Evolutionary conservation across 2,888 invertebrate genomes (phyloP).

Genomic region (Cerceris ruficornis): DNA sequence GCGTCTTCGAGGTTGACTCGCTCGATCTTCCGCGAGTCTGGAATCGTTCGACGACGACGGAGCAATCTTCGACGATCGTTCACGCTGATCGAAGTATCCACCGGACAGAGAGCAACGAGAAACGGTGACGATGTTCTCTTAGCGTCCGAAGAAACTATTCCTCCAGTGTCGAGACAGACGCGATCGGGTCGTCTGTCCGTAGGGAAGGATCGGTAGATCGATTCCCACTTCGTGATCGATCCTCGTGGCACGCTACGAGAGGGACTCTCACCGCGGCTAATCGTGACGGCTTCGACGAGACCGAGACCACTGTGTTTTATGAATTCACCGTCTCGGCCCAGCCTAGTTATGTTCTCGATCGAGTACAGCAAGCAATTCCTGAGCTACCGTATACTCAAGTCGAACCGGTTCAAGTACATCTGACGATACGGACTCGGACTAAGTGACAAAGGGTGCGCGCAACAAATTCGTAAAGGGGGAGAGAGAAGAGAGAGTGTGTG

Average conservation of each 20-base stretch:
- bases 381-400: slow-evolving; percentile 81
- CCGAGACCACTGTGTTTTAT: slow-evolving; percentile 53
- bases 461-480: slow-evolving; percentile 13
- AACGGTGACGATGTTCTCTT: slow-evolving; percentile 50
- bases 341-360: slow-evolving; percentile 81
- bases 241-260: background rate
- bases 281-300: slow-evolving; percentile 10
- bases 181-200: background rate
- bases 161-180: background rate
- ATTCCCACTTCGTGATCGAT: background rate
- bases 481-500: slow-evolving; percentile 49
- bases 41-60: background rate
- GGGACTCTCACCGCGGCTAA: background rate
- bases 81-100: background rate
- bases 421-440: slow-evolving; percentile 82
- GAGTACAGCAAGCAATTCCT: slow-evolving; percentile 82
- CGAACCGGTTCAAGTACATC: slow-evolving; percentile 81
- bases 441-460: slow-evolving; percentile 71
- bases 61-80: background rate
- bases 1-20: too few relatives aligned
- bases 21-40: too few relatives aligned
- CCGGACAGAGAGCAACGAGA: background rate
- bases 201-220: background rate
- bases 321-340: slow-evolving; percentile 57
- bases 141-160: slow-evolving; percentile 36